Evolutionary conservation across 30 jellyfish, hydroid and myxozoan species (phyloP).

Genomic region (Pseudorhiza aurosa): DNA sequence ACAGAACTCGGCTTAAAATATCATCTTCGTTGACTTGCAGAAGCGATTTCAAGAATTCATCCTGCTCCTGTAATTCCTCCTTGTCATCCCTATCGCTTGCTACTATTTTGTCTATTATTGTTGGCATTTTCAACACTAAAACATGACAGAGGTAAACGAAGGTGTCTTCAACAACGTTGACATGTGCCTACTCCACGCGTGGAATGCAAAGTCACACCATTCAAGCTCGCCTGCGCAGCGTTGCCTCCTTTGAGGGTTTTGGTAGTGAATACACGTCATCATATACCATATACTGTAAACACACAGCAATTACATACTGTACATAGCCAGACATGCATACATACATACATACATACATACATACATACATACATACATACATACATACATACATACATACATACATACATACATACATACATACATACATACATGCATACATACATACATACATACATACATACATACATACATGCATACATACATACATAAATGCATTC

Average conservation of each 20-base stretch:
- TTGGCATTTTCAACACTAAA: not conserved
- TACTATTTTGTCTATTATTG: constrained; percentile 16
- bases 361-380: too few species aligned
- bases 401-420: too few species aligned
- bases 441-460: too few species aligned
- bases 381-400: too few species aligned
- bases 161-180: not conserved
- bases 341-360: too few species aligned
- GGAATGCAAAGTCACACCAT: constrained; percentile 5
- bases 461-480: too few species aligned
- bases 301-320: too few species aligned
- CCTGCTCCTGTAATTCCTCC: constrained; percentile 5
- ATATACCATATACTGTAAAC: too few species aligned
- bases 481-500: too few species aligned
- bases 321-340: too few species aligned
- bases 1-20: constrained; percentile 57
- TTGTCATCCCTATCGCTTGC: not conserved
- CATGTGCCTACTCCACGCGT: constrained; percentile 36
- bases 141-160: not conserved
- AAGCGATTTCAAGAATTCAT: constrained; percentile 30
- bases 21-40: constrained; percentile 58
- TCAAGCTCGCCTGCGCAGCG: constrained; percentile 25
- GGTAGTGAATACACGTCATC: too few species aligned
- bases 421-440: too few species aligned
- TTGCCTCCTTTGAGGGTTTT: constrained; percentile 11